A percentile compares a stretch with the other conserved stretches of the same genome.
Evolutionary conservation across 2,888 invertebrate genomes (phyloP).

Genomic region (Trissolcus brochymenae): DNA sequence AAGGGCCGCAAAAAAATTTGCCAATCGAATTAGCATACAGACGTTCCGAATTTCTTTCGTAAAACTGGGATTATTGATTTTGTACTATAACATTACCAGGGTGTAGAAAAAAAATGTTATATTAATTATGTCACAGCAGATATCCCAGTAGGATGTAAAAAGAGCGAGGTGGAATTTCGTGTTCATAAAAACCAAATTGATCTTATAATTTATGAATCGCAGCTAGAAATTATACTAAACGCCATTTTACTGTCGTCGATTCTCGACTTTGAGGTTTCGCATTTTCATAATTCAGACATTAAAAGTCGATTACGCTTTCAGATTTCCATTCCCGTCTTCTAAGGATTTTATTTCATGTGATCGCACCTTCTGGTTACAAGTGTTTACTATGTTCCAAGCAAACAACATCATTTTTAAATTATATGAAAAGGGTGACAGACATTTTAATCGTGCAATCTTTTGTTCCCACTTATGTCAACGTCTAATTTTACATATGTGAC

Average conservation of each 20-base stretch:
- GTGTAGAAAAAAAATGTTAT: slow-evolving; percentile 9
- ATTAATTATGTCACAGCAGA: neutral
- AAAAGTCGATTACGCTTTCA: slow-evolving; percentile 57
- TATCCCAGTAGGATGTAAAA: neutral
- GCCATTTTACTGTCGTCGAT: slow-evolving; percentile 58
- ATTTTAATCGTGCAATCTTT: too few species aligned
- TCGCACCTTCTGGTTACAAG: slow-evolving; percentile 10
- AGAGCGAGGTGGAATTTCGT: slow-evolving; percentile 47
- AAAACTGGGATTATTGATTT: slow-evolving; percentile 56
- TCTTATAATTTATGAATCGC: slow-evolving; percentile 57
- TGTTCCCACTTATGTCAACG: too few species aligned
- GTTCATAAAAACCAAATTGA: slow-evolving; percentile 50
- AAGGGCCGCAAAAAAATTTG: slow-evolving; percentile 9
- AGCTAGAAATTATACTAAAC: slow-evolving; percentile 58
- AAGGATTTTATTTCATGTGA: slow-evolving; percentile 43
- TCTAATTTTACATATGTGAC: too few species aligned
- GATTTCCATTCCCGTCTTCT: slow-evolving; percentile 56
- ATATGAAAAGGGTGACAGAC: too few species aligned
- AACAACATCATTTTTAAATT: too few species aligned
- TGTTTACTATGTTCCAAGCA: too few species aligned
- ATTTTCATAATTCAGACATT: slow-evolving; percentile 58
- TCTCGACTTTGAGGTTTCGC: slow-evolving; percentile 35
- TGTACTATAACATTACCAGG: slow-evolving; percentile 32
- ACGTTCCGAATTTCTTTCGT: slow-evolving; percentile 27
- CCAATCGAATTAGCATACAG: slow-evolving; percentile 36